These are phyloP conservation scores for Centropus bengalensis DNA, from an alignment of 2,113 vertebrate species.

Conservation along the genomic window DNA sequence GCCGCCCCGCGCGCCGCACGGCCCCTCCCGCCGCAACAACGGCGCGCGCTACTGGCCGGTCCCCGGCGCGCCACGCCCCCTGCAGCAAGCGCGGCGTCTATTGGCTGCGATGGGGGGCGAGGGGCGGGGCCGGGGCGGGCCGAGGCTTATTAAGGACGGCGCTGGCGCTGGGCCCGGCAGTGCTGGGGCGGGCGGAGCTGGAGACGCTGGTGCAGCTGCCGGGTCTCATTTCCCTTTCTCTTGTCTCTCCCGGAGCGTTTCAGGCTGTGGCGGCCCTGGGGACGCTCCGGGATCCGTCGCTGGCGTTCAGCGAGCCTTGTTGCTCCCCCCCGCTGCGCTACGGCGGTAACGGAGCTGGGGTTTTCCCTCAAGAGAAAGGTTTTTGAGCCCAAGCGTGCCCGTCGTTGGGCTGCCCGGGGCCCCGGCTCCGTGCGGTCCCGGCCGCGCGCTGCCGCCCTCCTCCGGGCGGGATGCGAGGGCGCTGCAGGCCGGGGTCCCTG, in stretches of 20 bases:
- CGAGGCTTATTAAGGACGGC: neutral
- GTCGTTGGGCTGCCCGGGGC: neutral
- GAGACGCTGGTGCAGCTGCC: no score
- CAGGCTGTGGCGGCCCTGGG: no score
- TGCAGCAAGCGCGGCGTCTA: neutral
- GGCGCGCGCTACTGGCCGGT: neutral
- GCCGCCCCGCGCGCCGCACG: neutral
- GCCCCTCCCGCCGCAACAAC: neutral
- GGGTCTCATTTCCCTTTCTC: no score
- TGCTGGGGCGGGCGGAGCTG: no score
- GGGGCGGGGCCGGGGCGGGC: conserved; percentile 2
- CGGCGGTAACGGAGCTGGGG: neutral
- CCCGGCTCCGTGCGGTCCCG: no score
- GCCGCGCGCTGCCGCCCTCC: no score
- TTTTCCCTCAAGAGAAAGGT: neutral
- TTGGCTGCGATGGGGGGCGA: neutral
- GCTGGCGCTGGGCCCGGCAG: accelerated
- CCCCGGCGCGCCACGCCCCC: neutral
- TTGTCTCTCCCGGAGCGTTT: no score
- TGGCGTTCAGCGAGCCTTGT: no score
- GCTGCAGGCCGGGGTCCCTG: neutral
- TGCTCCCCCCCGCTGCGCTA: no score
- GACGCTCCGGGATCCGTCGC: no score
- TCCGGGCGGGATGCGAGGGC: no score
- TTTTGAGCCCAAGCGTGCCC: no score